Conservation (phyloP, 2,797 vertebrate species). For the Sternotherus odoratus region DNA sequence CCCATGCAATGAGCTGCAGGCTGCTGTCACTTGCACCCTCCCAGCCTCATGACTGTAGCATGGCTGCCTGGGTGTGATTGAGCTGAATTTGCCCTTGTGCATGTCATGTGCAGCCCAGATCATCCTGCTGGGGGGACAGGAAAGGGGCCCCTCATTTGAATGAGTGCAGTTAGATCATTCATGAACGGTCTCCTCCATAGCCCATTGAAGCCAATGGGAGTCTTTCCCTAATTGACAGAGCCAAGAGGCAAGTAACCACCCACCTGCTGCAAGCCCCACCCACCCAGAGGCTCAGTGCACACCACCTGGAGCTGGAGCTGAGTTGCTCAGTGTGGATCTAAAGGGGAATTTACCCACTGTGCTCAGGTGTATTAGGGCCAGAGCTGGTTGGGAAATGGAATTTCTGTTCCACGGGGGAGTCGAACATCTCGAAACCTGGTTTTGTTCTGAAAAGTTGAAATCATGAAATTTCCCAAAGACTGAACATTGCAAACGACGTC, state of each 20-base stretch:
- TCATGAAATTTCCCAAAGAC: background rate
- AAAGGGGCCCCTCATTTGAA: background rate
- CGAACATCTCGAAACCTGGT: background rate
- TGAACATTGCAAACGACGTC: background rate
- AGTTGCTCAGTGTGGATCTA: background rate
- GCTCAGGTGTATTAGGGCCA: fast-evolving
- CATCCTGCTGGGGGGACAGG: background rate
- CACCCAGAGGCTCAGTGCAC: background rate
- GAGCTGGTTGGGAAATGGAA: background rate
- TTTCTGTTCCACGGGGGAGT: background rate
- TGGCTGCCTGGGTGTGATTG: too few relatives aligned
- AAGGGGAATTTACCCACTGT: background rate
- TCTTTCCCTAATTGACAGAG: background rate
- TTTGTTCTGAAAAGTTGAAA: background rate
- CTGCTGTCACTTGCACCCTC: background rate
- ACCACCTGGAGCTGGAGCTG: background rate
- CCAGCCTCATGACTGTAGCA: background rate
- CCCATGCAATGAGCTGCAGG: background rate
- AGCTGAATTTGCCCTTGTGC: too few relatives aligned
- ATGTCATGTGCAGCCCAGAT: background rate
- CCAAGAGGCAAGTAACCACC: background rate
- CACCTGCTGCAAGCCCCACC: background rate
- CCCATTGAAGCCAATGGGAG: background rate
- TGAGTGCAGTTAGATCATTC: background rate
- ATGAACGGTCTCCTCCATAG: background rate